Conservation (phyloP, 64 coral and sea anemone genomes). For the Actinia tenebrosa region DNA sequence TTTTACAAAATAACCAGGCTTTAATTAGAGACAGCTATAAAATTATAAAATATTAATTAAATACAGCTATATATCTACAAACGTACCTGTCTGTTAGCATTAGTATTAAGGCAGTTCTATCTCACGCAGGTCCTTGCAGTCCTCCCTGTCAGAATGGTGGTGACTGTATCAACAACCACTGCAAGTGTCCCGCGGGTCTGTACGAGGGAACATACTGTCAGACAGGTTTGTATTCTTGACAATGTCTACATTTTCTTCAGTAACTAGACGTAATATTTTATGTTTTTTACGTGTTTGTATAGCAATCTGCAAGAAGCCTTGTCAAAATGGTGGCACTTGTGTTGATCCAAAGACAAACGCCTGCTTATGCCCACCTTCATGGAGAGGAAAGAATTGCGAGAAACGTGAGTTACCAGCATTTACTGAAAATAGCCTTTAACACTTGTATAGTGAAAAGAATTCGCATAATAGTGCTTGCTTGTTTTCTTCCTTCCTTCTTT, state of each 20-base stretch:
- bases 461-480: no score
- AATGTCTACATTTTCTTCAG: not conserved
- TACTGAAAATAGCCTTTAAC: no score
- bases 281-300: not conserved
- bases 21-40: no score
- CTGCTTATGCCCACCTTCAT: slow-evolving; percentile 50
- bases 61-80: no score
- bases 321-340: slow-evolving; percentile 73
- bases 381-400: slow-evolving; percentile 31
- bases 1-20: no score
- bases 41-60: no score
- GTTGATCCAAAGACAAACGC: slow-evolving; percentile 51
- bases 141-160: slow-evolving; percentile 80
- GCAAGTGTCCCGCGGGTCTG: slow-evolving; percentile 63
- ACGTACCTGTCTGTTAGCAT: no score
- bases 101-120: not conserved
- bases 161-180: slow-evolving; percentile 61
- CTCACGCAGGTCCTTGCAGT: slow-evolving; percentile 44
- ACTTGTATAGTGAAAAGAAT: no score
- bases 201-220: slow-evolving; percentile 76
- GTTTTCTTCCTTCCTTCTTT: no score
- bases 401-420: slow-evolving; percentile 21
- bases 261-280: not conserved
- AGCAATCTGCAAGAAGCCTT: slow-evolving; percentile 75
- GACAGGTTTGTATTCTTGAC: slow-evolving; percentile 47